phyloP scores from a whole-genome alignment of 2,797 vertebrate species.

The Glossophaga mutica region DNA sequence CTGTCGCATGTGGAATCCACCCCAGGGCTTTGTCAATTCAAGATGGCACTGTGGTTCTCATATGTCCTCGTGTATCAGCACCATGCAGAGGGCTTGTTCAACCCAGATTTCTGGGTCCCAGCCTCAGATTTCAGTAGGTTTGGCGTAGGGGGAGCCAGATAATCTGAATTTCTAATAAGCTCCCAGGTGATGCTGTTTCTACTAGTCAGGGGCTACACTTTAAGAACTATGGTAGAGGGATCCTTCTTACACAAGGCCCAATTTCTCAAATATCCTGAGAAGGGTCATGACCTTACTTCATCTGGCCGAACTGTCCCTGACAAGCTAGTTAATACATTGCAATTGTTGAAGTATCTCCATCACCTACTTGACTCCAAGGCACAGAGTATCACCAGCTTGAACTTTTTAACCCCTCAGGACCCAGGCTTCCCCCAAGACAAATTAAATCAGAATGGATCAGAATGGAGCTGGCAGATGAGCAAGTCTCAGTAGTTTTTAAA shows the following conservation, averaged over 20 bases:
- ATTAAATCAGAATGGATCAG: neutral
- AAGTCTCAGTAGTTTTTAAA: neutral
- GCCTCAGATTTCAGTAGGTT: neutral
- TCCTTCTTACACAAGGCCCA: neutral
- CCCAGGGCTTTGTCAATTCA: neutral
- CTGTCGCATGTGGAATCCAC: accelerated
- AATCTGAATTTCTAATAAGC: neutral
- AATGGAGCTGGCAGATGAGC: accelerated
- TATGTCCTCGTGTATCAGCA: accelerated
- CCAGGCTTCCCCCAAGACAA: neutral
- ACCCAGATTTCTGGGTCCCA: neutral
- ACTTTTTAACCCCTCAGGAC: neutral
- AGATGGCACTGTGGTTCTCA: accelerated
- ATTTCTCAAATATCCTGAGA: neutral
- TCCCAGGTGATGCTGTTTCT: too few species aligned
- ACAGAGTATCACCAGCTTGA: neutral
- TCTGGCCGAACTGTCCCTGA: neutral
- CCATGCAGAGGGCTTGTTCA: too few species aligned
- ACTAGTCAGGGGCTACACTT: neutral
- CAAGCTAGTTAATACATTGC: neutral
- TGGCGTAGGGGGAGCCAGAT: neutral
- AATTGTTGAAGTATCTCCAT: accelerated
- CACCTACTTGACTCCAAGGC: neutral
- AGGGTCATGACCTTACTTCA: neutral
- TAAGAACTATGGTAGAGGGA: neutral